These are phyloP conservation scores for Rhagologus leucostigma DNA, from an alignment of 2,113 vertebrate genomes.

Conservation along the genomic window DNA sequence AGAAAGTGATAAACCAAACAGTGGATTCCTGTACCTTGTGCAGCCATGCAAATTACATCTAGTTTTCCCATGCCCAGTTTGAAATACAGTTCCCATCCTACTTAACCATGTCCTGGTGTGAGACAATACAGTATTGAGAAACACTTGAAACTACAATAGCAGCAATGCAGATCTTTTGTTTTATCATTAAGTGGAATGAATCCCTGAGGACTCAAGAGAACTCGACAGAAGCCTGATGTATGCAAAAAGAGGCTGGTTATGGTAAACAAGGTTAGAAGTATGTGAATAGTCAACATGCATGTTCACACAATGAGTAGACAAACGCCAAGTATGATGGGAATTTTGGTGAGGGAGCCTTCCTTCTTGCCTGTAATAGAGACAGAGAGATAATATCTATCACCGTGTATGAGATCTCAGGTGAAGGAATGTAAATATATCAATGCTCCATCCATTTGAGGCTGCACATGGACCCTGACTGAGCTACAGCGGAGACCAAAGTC, in stretches of 20 bases:
- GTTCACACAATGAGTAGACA: not conserved
- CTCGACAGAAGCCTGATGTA: not conserved
- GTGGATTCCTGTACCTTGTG: not conserved
- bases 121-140: not conserved
- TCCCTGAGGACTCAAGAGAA: not conserved
- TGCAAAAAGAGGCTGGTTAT: not conserved
- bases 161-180: not conserved
- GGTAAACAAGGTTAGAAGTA: not conserved
- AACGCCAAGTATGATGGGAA: not conserved
- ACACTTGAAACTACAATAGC: not conserved
- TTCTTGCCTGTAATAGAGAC: not conserved
- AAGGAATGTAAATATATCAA: not conserved
- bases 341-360: not conserved
- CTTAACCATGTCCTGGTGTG: not conserved
- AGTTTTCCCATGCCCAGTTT: not conserved
- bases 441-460: not conserved
- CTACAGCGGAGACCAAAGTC: not conserved
- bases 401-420: not conserved
- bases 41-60: not conserved
- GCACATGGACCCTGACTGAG: not conserved
- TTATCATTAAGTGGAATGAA: not conserved
- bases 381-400: not conserved
- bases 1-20: not conserved
- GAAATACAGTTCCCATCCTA: not conserved
- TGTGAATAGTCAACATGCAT: not conserved